A percentile compares a stretch with the other conserved stretches of the same genome.
Conservation (phyloP, 1,140 invertebrate species). For the Halotydeus destructor region DNA sequence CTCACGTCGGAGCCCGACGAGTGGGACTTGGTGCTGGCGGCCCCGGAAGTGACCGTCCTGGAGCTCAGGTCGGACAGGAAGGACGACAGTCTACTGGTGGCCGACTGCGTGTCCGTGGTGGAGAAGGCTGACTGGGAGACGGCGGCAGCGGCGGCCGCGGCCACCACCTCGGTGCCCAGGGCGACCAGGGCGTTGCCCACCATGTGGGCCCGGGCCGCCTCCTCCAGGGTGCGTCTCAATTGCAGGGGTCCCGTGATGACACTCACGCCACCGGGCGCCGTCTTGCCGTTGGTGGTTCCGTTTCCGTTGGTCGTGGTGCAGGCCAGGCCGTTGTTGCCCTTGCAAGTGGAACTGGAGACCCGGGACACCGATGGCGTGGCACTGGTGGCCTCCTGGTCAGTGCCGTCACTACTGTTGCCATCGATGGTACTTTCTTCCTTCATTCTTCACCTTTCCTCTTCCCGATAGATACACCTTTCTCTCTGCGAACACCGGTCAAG, state of each 20-base stretch:
- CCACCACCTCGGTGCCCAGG: not conserved
- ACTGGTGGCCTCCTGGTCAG: slow-evolving; percentile 2
- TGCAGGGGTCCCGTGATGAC: not conserved
- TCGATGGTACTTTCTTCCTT: slow-evolving; percentile 11
- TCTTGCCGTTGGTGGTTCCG: not conserved
- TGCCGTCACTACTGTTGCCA: slow-evolving; percentile 8
- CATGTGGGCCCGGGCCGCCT: not conserved
- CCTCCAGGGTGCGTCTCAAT: not conserved
- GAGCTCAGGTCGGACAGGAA: too few relatives aligned
- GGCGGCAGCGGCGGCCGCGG: slow-evolving; percentile 4
- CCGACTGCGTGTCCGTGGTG: not conserved
- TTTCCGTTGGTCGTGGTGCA: slow-evolving; percentile 1
- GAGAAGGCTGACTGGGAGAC: not conserved
- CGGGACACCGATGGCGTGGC: slow-evolving; percentile 5
- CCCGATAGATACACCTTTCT: not conserved
- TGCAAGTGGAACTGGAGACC: slow-evolving; percentile 6
- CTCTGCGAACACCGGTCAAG: not conserved
- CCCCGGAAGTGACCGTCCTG: not conserved
- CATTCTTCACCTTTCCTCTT: slow-evolving; percentile 9
- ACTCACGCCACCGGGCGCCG: not conserved
- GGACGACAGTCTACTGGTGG: not conserved
- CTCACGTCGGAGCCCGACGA: slow-evolving; percentile 3
- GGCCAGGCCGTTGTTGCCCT: not conserved
- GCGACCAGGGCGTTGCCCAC: slow-evolving; percentile 1
- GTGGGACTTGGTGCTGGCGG: not conserved